Base-by-base conservation (phyloP, 2,888 invertebrate genomes). In the Chorisops tibialis region DNA sequence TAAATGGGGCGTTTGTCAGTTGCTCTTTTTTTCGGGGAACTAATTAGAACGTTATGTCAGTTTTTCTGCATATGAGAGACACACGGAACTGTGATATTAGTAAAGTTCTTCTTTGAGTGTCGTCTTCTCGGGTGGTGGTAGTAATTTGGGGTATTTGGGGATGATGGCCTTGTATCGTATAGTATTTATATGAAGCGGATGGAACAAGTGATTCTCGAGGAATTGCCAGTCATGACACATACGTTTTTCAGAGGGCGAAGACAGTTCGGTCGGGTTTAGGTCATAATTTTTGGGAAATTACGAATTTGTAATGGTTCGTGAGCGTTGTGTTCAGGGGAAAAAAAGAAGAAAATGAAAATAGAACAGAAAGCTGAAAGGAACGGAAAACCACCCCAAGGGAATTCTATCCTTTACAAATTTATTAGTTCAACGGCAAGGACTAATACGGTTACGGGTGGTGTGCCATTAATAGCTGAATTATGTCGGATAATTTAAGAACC, bases 1-100 rank as follows among this genome's bases (percentile, higher is more conserved):
- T 67, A 67, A 68, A 68, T 68, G 68, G 67, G 68, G 66, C 67
- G 67, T 66, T 67, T 68, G 68, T 67, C 68, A 67, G 65, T 62
- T 65, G 62, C 64, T 50, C 67, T 63, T 56, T 63, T 51, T 63
- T 64, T 54, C 61, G 50, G 51, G 43, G 37, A 22, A 59, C 63
- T 61, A 61, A 61, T 65, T 64, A 63, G 63, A 65, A 66, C 63
- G 61, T 66, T 65, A 67, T 66, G 64, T 65, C 66, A 66, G 66
- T 67, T 67, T 67, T 63, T 58, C 58, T 61, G 66, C 62, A 64
- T 64, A 67, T 64, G 63, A 63, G 65, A 67, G 61, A 66, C 64
- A 3, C 14, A 11, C 21, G 41, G 11, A 48, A n/a, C 52, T 54
- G n/a, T n/a, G 52, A 54, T 21, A 21, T 48, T 30, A 30, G 30